phyloP scores from a whole-genome alignment of 2,113 vertebrate genomes.

The Sprattus sprattus region DNA sequence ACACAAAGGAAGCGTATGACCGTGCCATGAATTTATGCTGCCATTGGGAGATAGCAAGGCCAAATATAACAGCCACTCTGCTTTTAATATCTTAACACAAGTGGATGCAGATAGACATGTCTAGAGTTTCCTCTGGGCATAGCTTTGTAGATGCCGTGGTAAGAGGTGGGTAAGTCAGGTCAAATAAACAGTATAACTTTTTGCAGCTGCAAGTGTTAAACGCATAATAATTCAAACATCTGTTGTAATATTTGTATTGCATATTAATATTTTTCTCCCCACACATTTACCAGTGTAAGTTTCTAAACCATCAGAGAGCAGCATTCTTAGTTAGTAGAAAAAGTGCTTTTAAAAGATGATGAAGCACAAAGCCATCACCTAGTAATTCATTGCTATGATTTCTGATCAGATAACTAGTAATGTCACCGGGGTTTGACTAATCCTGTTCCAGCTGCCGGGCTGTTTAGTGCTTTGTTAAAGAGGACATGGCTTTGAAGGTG shows the following conservation, averaged over 20 bases:
- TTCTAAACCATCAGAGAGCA: background rate
- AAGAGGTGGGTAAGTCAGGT: background rate
- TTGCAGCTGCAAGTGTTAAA: background rate
- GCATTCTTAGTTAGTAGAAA: background rate
- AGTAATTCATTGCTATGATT: background rate
- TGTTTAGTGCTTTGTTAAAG: background rate
- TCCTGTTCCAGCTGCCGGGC: background rate
- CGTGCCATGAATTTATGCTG: slow-evolving; percentile 17
- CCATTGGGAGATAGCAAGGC: background rate
- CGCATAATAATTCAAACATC: background rate
- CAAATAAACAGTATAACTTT: background rate
- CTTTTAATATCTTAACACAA: slow-evolving; percentile 18
- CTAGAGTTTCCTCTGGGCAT: background rate
- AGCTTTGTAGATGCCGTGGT: background rate
- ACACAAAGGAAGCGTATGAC: background rate
- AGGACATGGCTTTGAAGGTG: background rate
- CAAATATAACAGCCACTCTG: slow-evolving; percentile 25
- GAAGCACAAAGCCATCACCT: background rate
- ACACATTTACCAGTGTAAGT: background rate
- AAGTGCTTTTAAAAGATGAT: background rate
- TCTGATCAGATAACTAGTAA: background rate
- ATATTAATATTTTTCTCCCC: background rate
- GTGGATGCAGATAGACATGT: slow-evolving; percentile 6
- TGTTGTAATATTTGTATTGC: background rate
- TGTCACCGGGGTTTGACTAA: background rate